Conservation (phyloP, 2,113 vertebrate genomes). For the Camarhynchus parvulus region DNA sequence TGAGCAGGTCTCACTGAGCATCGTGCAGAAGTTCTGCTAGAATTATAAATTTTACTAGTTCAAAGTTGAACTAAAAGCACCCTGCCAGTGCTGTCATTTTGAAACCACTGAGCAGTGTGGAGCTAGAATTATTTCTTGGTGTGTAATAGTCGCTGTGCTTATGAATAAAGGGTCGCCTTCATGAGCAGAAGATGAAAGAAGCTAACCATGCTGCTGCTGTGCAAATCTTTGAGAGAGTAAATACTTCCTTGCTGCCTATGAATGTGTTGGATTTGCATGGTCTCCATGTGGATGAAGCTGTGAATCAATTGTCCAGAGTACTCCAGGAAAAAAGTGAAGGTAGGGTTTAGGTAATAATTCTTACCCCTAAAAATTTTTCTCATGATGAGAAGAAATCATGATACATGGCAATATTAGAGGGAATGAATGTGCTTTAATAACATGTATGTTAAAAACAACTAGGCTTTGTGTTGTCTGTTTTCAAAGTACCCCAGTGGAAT, state of each 20-base stretch:
- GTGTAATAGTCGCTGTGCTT: constrained; percentile 31
- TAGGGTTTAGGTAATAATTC: constrained; percentile 51
- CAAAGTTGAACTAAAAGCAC: neutral
- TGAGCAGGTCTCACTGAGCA: neutral
- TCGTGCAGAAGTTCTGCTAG: neutral
- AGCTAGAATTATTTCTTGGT: neutral
- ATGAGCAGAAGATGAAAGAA: constrained; percentile 91
- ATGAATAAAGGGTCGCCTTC: constrained; percentile 85
- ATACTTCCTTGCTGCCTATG: constrained; percentile 87
- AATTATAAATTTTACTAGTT: neutral
- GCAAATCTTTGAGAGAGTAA: constrained; percentile 91
- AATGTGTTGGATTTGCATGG: constrained; percentile 97
- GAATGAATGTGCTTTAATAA: neutral
- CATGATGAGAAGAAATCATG: neutral
- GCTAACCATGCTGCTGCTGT: constrained; percentile 89
- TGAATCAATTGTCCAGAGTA: constrained; percentile 83
- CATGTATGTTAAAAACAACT: neutral
- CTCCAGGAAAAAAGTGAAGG: constrained; percentile 87
- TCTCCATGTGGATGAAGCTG: constrained; percentile 92
- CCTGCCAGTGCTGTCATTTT: neutral
- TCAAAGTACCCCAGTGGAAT: neutral
- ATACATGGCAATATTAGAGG: neutral
- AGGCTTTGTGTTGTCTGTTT: neutral
- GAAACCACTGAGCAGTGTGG: neutral
- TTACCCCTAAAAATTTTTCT: neutral